phyloP scores from a whole-genome alignment of 2,888 invertebrate species.

The Cosmopolites sordidus region DNA sequence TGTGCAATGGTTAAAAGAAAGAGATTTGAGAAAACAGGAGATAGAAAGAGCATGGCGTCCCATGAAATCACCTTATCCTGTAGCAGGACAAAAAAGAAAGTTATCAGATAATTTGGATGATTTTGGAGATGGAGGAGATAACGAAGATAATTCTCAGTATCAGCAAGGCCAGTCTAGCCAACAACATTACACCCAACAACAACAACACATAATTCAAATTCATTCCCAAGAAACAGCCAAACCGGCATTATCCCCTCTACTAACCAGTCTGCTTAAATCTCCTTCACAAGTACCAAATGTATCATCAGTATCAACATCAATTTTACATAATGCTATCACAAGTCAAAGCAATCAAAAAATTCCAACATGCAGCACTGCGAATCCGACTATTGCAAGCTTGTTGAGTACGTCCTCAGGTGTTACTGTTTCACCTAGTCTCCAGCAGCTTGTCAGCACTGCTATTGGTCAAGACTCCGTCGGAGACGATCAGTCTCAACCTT shows the following conservation, averaged over 20 bases:
- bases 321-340: constrained; percentile 46
- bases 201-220: constrained; percentile 4
- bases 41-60: constrained; percentile 60
- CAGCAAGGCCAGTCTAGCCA: constrained; percentile 25
- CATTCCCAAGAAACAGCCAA: constrained; percentile 36
- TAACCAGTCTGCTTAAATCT: constrained; percentile 78
- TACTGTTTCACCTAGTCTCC: constrained; percentile 49
- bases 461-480: constrained; percentile 8
- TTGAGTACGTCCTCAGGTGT: constrained; percentile 44
- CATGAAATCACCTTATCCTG: constrained; percentile 30
- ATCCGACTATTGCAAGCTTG: constrained; percentile 55
- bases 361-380: constrained; percentile 33
- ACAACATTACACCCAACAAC: constrained; percentile 17
- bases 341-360: constrained; percentile 46
- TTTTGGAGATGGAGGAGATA: constrained; percentile 37
- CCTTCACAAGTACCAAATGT: constrained; percentile 52
- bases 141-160: neutral
- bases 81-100: constrained; percentile 44
- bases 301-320: constrained; percentile 45
- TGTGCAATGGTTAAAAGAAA: constrained; percentile 59
- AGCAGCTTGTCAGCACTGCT: constrained; percentile 49
- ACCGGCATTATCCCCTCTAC: constrained; percentile 64
- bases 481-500: constrained; percentile 28
- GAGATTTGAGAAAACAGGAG: constrained; percentile 62
- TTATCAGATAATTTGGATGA: constrained; percentile 43